Conservation (phyloP, 2,888 invertebrate species). For the Copidosoma aretas region DNA sequence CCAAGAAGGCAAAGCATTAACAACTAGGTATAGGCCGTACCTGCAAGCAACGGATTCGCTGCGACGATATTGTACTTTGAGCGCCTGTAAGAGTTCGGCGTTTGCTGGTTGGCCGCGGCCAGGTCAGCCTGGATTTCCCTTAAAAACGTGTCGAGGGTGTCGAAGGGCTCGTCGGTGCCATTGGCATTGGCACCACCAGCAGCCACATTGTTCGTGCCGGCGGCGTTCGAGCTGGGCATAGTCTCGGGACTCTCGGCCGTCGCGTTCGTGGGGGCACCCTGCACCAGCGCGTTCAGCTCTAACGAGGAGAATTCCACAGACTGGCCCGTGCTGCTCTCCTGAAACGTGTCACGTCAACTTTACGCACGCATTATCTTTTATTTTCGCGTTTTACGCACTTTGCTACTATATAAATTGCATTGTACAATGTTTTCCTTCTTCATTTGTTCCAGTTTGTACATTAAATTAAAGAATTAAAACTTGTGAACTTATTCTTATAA, state of each 20-base stretch:
- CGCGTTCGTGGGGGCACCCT: conserved; percentile 53
- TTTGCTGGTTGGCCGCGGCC: conserved; percentile 62
- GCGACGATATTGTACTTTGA: conserved; percentile 82
- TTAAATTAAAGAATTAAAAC: too few relatives aligned
- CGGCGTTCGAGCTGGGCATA: conserved; percentile 39
- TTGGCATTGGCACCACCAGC: conserved; percentile 24
- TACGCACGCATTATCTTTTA: conserved; percentile 10
- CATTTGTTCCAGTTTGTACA: too few relatives aligned
- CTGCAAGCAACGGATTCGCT: conserved; percentile 85
- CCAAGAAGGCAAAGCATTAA: not conserved
- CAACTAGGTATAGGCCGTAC: conserved; percentile 64
- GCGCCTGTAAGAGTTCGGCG: conserved; percentile 65
- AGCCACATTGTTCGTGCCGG: not conserved
- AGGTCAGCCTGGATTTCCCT: conserved; percentile 72
- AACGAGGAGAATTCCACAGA: conserved; percentile 59
- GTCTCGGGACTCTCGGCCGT: conserved; percentile 56
- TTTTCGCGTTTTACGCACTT: too few relatives aligned
- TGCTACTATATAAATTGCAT: too few relatives aligned
- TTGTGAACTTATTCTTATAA: too few relatives aligned
- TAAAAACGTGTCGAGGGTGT: conserved; percentile 81
- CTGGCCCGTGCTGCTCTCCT: conserved; percentile 60
- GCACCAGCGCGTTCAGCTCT: conserved; percentile 59
- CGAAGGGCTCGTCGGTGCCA: conserved; percentile 79
- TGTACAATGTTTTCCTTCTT: too few relatives aligned
- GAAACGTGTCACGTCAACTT: conserved; percentile 30